Percentiles rank a stretch among this genome's conserved stretches.
Conservation (phyloP, 2,888 invertebrate genomes). For the Acrobasis consociella region DNA sequence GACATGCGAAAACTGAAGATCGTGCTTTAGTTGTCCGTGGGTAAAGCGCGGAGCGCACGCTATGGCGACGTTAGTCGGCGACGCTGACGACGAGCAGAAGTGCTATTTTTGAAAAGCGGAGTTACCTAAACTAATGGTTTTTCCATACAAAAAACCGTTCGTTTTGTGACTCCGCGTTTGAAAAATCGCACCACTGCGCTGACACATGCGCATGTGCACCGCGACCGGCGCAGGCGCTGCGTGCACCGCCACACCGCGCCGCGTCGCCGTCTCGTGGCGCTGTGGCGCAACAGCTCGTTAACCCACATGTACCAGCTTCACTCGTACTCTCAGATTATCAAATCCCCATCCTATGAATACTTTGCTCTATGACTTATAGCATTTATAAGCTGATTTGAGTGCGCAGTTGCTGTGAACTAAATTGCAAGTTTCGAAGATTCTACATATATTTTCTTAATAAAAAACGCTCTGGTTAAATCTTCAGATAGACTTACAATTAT, state of each 20-base stretch:
- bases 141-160: too few relatives aligned
- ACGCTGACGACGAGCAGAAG: conserved; percentile 18
- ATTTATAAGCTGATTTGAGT: background rate
- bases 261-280: conserved; percentile 22
- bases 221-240: conserved; percentile 14
- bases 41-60: conserved; percentile 30
- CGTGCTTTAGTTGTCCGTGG: conserved; percentile 28
- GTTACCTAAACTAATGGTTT: too few relatives aligned
- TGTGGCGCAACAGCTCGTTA: conserved; percentile 73
- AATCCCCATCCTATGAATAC: conserved; percentile 43
- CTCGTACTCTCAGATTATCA: conserved; percentile 42
- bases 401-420: too few relatives aligned
- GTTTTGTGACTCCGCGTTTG: too few relatives aligned
- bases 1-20: background rate
- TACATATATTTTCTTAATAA: too few relatives aligned
- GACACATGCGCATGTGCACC: conserved; percentile 17
- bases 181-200: too few relatives aligned
- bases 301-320: conserved; percentile 63
- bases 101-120: too few relatives aligned
- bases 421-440: too few relatives aligned
- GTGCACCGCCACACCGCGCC: conserved; percentile 28
- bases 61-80: conserved; percentile 31
- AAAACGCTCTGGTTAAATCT: too few relatives aligned
- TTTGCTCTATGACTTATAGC: background rate
- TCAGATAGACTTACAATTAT: too few relatives aligned